Base-by-base conservation (phyloP, 1,140 invertebrate genomes). In the Magallana ariakensis region DNA sequence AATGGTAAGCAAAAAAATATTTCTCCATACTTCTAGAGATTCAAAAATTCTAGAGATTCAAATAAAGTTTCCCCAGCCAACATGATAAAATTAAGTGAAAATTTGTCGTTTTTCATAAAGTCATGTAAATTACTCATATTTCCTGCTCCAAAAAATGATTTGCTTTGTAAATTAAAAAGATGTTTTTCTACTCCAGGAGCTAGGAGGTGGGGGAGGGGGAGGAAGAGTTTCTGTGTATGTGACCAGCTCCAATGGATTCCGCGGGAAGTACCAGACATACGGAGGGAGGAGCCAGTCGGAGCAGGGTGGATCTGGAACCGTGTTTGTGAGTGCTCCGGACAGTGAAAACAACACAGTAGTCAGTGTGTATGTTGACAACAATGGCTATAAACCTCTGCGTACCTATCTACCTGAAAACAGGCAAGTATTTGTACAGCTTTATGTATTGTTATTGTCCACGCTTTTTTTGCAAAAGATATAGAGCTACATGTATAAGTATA, bases 151-250 rank as follows among this genome's bases (percentile, higher is more conserved):
- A 46, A 5, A 46, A 46, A 46, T 46, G 33, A 46, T 46, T 46
- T 46, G 5, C 2, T 46, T 4, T 46, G 33, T 46, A 46, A 46
- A 46, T 46, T 46, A 5, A 46, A 46, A n/a, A n/a, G n/a, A n/a
- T n/a, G n/a, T 46, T 46, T 5, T 46, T 46, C 5, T n/a, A 56
- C 58, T 88, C 15, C 70, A 93, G 92, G 60, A 86, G 81, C 84
- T 66, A 55, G 91, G 91, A 75, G 92, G 92, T 62, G 92, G 92
- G 46, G 92, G 91, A n/a, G 92, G 92, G 13, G 92, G 92, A 56
- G 92, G 92, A 7, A 86, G 92, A 85, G 87, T 93, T 8, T 89
- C 92, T 75, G 87, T 92, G 0, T 88, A 85, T 53, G 89, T 88
- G 3, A 85, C 86, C 22, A 15, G 75, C 16, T 82, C 86, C 5